Conservation (phyloP, 2,113 vertebrate species). For the Takifugu bimaculatus region DNA sequence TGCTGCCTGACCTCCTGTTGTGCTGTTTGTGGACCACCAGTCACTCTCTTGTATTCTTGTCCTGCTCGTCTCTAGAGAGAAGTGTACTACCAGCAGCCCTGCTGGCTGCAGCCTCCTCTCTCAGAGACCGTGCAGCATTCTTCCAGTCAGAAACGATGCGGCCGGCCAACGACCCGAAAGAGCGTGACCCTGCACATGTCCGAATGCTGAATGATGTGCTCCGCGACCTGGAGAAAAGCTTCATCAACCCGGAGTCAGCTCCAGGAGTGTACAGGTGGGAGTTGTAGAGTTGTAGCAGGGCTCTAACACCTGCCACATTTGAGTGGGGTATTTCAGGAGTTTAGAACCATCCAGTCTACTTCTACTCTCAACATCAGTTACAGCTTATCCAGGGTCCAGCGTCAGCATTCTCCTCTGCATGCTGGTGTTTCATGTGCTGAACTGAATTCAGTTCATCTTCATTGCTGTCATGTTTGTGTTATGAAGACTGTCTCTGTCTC, state of each 20-base stretch:
- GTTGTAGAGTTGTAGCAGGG: not conserved
- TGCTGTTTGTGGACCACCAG: not conserved
- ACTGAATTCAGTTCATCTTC: too few relatives aligned
- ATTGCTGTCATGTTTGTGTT: too few relatives aligned
- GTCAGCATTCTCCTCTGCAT: too few relatives aligned
- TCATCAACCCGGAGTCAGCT: conserved; percentile 76
- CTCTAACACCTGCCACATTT: too few relatives aligned
- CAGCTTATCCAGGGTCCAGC: too few relatives aligned
- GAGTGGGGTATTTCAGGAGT: too few relatives aligned
- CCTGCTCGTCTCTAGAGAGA: conserved; percentile 63
- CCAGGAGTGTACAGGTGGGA: conserved; percentile 86
- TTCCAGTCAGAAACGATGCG: conserved; percentile 94
- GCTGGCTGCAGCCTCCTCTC: conserved; percentile 67
- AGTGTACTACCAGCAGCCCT: conserved; percentile 53
- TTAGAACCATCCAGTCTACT: too few relatives aligned
- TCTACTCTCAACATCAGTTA: too few relatives aligned
- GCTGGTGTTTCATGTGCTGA: too few relatives aligned
- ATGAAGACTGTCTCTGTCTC: too few relatives aligned
- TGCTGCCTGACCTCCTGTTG: too few relatives aligned
- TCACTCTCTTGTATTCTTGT: not conserved
- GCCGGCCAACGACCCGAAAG: conserved; percentile 89
- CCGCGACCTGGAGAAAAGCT: conserved; percentile 87
- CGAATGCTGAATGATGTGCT: conserved; percentile 94
- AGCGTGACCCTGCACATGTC: conserved; percentile 80
- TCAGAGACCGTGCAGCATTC: conserved; percentile 82